Evolutionary conservation across 2,113 vertebrate genomes (phyloP).

Genomic region (Meleagris gallopavo): DNA sequence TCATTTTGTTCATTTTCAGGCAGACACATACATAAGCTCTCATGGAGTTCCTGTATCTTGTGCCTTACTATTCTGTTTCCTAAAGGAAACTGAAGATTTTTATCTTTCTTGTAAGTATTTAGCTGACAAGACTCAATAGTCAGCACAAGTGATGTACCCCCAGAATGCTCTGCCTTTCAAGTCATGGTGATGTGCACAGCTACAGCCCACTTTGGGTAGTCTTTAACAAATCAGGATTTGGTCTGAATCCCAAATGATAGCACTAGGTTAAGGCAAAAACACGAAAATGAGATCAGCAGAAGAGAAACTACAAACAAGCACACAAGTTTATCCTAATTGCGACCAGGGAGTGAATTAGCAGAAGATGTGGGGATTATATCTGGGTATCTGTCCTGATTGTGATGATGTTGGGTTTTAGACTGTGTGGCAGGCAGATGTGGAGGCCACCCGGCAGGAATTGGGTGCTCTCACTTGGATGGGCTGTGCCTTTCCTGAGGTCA

Average conservation of each 20-base stretch:
- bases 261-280: not conserved
- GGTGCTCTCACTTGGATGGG: not conserved
- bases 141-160: not conserved
- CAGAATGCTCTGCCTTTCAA: not conserved
- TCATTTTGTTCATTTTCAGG: not conserved
- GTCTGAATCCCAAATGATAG: not conserved
- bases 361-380: not conserved
- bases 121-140: not conserved
- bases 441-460: not conserved
- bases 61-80: not conserved
- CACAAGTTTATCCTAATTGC: not conserved
- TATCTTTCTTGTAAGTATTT: not conserved
- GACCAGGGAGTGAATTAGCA: not conserved
- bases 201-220: not conserved
- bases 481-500: not conserved
- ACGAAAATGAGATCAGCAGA: not conserved
- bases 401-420: rapidly evolving
- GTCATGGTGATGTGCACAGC: not conserved
- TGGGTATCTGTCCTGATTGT: not conserved
- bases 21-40: not conserved
- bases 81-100: not conserved
- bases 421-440: too few relatives aligned
- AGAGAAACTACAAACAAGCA: not conserved
- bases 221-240: not conserved
- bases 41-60: not conserved